Percentiles rank a stretch among this genome's conserved stretches.
phyloP scores from a whole-genome alignment of 1,140 invertebrate genomes.

The Episyrphus balteatus region DNA sequence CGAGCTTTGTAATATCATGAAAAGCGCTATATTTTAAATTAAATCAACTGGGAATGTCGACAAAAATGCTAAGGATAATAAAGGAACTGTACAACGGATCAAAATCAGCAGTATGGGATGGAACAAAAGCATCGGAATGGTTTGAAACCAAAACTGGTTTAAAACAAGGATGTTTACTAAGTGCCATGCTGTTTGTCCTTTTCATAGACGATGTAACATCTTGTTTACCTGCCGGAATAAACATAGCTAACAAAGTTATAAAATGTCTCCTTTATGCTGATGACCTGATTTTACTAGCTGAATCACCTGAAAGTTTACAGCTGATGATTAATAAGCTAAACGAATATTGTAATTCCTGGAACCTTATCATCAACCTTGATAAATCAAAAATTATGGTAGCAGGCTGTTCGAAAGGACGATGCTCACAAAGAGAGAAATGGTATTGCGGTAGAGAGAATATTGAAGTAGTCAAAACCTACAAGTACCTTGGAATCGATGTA shows the following conservation, averaged over 20 bases:
- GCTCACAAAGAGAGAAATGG: not conserved
- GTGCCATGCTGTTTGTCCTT: not conserved
- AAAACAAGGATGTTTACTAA: not conserved
- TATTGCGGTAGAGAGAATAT: not conserved
- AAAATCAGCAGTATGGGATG: not conserved
- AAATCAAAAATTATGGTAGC: no score
- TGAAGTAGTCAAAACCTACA: not conserved
- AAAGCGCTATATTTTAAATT: not conserved
- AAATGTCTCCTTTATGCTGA: not conserved
- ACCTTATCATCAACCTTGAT: not conserved
- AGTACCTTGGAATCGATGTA: not conserved
- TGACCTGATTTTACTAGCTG: not conserved
- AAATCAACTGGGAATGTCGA: not conserved
- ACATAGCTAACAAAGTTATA: not conserved
- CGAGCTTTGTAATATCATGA: no score
- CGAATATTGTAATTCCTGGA: not conserved
- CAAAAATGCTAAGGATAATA: not conserved
- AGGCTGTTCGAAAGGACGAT: no score
- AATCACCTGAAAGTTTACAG: not conserved
- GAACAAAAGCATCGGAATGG: not conserved
- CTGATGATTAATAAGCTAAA: not conserved
- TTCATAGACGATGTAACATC: not conserved
- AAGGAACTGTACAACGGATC: not conserved
- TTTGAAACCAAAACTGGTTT: not conserved
- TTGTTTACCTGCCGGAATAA: not conserved